Conservation (phyloP, 2,888 invertebrate genomes). For the Gasteruption jaculator region DNA sequence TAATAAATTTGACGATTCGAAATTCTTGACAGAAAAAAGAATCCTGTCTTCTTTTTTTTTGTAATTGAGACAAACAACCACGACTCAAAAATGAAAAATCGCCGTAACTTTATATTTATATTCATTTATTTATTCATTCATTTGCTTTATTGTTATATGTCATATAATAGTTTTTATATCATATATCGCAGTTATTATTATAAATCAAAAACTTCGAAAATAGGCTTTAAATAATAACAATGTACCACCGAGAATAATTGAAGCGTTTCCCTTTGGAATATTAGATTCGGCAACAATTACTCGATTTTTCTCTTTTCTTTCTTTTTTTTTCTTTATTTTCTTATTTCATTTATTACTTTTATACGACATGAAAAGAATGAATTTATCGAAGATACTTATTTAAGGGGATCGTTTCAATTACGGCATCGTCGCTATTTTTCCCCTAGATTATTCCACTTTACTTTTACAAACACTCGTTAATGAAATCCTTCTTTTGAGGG, state of each 20-base stretch:
- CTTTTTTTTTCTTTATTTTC: too few relatives aligned
- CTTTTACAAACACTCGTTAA: constrained; percentile 32
- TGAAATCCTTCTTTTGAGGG: constrained; percentile 31
- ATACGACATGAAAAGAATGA: too few relatives aligned
- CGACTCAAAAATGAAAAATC: too few relatives aligned
- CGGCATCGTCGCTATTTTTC: constrained; percentile 35
- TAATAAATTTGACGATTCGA: too few relatives aligned
- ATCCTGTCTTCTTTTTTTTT: too few relatives aligned
- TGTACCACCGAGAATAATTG: constrained; percentile 41
- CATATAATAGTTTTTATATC: constrained; percentile 45
- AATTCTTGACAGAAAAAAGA: too few relatives aligned
- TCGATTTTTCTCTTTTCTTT: too few relatives aligned
- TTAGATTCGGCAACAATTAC: too few relatives aligned
- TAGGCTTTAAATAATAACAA: constrained; percentile 47
- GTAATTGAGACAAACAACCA: too few relatives aligned
- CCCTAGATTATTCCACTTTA: constrained; percentile 7
- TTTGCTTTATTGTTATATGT: constrained; percentile 47
- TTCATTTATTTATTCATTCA: too few relatives aligned
- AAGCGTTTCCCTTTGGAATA: constrained; percentile 42
- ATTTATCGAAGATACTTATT: constrained; percentile 30
- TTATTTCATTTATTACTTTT: too few relatives aligned
- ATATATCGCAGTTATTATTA: constrained; percentile 45
- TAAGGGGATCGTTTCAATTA: constrained; percentile 38
- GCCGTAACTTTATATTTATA: too few relatives aligned
- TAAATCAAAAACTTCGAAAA: constrained; percentile 48